Conservation (phyloP, 2,888 invertebrate species). For the Heliconius charithonia region DNA sequence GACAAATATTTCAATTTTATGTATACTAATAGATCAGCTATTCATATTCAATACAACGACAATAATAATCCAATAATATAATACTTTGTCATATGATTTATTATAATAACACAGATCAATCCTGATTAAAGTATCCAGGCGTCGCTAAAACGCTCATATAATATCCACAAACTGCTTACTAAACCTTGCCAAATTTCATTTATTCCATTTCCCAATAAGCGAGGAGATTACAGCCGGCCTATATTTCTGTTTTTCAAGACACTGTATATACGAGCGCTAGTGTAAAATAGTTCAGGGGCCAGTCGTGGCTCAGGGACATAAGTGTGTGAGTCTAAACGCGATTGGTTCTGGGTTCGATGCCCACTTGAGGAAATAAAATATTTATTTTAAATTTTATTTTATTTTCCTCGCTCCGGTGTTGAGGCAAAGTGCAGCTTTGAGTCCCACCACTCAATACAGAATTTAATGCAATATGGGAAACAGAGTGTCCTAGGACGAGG, state of each 20-base stretch:
- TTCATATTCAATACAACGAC: background rate
- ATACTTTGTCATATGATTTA: background rate
- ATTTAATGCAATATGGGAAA: too few species aligned
- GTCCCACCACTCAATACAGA: too few species aligned
- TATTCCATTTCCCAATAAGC: constrained; percentile 35
- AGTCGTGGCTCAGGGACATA: too few species aligned
- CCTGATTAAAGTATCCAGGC: background rate
- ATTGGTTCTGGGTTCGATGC: too few species aligned
- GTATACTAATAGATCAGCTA: too few species aligned
- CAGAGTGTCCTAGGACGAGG: too few species aligned
- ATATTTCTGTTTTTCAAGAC: constrained; percentile 24
- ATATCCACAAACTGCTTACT: constrained; percentile 8
- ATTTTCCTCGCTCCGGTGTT: too few species aligned
- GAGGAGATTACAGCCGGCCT: constrained; percentile 35
- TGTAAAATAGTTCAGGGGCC: constrained; percentile 31
- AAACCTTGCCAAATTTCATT: constrained; percentile 34
- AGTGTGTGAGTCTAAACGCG: too few species aligned
- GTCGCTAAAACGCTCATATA: background rate
- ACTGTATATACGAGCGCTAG: constrained; percentile 27
- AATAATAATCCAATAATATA: background rate
- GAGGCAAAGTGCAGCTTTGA: too few species aligned
- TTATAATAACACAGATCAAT: background rate
- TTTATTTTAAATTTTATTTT: too few species aligned
- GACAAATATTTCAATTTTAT: too few species aligned
- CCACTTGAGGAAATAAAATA: too few species aligned